Base-by-base conservation (phyloP, 2,113 vertebrate species). In the Sula dactylatra region DNA sequence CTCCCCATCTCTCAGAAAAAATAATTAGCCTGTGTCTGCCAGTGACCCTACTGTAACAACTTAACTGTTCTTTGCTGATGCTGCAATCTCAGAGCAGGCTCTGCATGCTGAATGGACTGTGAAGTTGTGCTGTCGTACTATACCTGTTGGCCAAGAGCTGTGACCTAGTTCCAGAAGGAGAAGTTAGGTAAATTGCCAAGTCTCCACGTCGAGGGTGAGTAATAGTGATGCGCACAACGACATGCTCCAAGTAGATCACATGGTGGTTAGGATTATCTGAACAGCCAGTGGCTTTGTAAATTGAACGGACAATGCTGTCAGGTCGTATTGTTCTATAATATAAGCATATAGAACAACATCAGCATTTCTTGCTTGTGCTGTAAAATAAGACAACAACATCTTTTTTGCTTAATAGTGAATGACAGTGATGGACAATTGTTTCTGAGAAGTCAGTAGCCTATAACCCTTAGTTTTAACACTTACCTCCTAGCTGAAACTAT, bases 141-240 rank as follows among this genome's bases (percentile, higher is more conserved):
- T 98, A 99, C 99, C 99, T 99, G 98, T 99, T 99, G 94, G 99
- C 99, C 50, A 99, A 98, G 73, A 99, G 99, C 97, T 99, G 99
- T 69, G 99, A 99, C 96, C 99, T 99, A 88, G 99, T 99, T 98
- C 99, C 99, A 19, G 99, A 99, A 66, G 99, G 99, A 31, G 99
- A 99, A 50, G 99, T 99, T 97, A 99, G 97, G 96, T 99, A 99
- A 98, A 99, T 99, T 71, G 99, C 99, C 98, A 99, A 98, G 97
- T 99, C 99, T 86, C 99, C 99, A 80, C 99, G 98, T 65, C 99
- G 98, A 54, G 99, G 99, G 87, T 99, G 99, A 22, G 99, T 99
- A 95, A 99, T 99, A 82, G 99, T 99, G 91, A 99, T 99, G 29
- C 99, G 99, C 34, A 99, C 99, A 1, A 99, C 98, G 2, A 99